Percentiles rank a stretch among this genome's conserved stretches.
Evolutionary conservation across 2,113 vertebrate species (phyloP).

Genomic region (Mystacornis crossleyi): DNA sequence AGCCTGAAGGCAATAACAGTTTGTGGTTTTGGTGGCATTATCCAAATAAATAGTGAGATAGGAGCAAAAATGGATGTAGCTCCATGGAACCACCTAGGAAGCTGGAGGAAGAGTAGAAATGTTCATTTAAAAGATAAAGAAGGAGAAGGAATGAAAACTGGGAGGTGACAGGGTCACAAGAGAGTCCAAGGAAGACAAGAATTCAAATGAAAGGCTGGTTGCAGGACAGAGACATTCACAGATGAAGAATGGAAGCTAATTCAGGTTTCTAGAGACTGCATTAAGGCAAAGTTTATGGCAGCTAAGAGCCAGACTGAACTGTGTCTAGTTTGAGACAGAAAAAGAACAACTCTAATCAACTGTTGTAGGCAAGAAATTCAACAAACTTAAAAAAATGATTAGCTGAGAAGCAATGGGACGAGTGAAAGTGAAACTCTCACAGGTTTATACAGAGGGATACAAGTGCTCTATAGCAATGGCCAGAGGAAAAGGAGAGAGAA

Average conservation of each 20-base stretch:
- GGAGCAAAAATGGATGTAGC: background rate
- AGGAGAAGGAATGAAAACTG: background rate
- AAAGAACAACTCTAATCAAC: background rate
- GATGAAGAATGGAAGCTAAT: background rate
- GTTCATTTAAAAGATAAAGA: background rate
- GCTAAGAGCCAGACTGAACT: background rate
- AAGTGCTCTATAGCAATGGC: background rate
- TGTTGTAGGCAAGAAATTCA: background rate
- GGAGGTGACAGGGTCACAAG: background rate
- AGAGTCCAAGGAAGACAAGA: background rate
- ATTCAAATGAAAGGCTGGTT: background rate
- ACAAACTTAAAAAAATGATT: background rate
- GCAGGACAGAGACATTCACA: background rate
- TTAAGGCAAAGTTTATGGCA: background rate
- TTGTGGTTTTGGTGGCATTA: background rate
- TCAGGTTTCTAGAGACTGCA: background rate
- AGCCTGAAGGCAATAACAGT: background rate
- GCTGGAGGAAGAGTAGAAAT: background rate
- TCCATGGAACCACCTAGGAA: background rate
- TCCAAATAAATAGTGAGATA: background rate
- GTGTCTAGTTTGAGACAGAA: background rate
- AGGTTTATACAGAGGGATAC: fast-evolving
- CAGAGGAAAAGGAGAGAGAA: background rate
- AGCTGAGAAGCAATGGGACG: background rate
- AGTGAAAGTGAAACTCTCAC: background rate